These are phyloP conservation scores for Cynopterus brachyotis DNA, from an alignment of 2,113 vertebrate genomes.

Conservation along the genomic window DNA sequence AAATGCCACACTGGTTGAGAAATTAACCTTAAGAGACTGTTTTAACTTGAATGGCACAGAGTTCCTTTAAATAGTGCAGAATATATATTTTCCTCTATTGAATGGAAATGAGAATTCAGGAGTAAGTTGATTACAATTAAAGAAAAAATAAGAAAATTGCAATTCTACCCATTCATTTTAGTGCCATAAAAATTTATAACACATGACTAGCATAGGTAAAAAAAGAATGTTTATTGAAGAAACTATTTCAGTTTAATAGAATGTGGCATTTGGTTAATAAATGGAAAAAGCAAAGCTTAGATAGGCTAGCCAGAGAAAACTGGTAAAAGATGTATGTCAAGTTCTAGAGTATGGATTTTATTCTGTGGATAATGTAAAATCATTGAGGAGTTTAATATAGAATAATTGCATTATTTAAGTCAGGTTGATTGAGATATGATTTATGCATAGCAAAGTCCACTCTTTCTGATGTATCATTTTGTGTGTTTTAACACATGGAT, in stretches of 20 bases:
- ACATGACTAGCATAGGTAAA: background rate
- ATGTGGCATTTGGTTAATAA: background rate
- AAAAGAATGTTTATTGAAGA: background rate
- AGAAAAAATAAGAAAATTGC: background rate
- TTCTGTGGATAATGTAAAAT: background rate
- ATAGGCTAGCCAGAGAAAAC: background rate
- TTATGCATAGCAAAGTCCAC: background rate
- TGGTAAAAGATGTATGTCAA: background rate
- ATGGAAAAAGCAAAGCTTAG: background rate
- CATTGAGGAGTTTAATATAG: background rate
- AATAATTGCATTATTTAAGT: background rate
- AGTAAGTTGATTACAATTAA: background rate
- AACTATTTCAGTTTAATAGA: background rate
- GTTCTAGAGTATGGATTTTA: background rate
- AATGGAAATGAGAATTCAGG: background rate
- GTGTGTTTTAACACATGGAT: background rate
- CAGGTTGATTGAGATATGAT: background rate
- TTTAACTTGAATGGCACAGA: background rate
- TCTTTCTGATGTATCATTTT: background rate
- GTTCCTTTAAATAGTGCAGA: background rate
- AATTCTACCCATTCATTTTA: background rate
- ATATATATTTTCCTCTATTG: background rate
- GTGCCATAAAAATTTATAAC: background rate
- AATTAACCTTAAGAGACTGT: background rate
- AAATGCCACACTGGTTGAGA: background rate